Percentiles rank a stretch among this genome's conserved stretches.
Evolutionary conservation across 2,113 vertebrate species (phyloP).

Genomic region (Recurvirostra avosetta): DNA sequence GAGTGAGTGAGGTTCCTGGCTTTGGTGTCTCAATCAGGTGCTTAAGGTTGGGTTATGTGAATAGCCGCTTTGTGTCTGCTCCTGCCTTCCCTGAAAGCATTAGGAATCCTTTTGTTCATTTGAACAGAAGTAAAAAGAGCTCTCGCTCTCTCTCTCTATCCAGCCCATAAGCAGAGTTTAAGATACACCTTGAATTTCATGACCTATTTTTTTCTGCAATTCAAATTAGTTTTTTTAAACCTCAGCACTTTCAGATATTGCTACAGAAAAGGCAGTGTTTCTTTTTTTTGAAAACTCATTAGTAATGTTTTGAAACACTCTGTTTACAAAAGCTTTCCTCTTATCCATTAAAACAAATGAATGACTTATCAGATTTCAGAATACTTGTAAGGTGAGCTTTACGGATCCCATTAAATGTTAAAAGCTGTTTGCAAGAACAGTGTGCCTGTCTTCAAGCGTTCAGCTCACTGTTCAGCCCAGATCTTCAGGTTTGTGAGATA

Average conservation of each 20-base stretch:
- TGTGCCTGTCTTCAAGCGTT: not conserved
- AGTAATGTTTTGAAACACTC: not conserved
- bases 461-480: not conserved
- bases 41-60: not conserved
- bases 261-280: not conserved
- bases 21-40: not conserved
- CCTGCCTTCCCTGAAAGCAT: not conserved
- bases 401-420: not conserved
- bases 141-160: not conserved
- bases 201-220: conserved; percentile 1
- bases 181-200: not conserved
- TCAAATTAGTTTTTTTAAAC: not conserved
- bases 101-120: not conserved
- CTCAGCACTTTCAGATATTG: not conserved
- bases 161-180: not conserved
- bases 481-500: not conserved
- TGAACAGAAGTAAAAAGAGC: not conserved
- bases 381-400: not conserved
- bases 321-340: conserved; percentile 29
- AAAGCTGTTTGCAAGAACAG: not conserved
- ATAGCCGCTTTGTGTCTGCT: not conserved
- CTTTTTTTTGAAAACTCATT: not conserved
- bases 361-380: not conserved
- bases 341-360: conserved; percentile 13
- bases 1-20: not conserved